Evolutionary conservation across 2,797 vertebrate species (phyloP).

Genomic region (Rhincodon typus): DNA sequence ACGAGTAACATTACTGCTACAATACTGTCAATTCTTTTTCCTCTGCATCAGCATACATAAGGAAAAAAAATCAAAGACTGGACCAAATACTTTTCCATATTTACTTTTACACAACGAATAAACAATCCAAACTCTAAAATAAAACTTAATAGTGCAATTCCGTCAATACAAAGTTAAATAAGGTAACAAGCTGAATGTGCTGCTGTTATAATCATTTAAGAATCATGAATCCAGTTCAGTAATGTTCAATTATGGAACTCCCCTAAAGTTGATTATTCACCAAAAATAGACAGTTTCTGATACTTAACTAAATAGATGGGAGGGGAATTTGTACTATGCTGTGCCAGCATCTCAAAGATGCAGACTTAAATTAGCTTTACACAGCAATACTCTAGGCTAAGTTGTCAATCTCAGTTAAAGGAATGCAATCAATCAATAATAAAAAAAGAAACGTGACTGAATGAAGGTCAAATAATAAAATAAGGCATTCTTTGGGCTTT

Average conservation of each 20-base stretch:
- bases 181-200: not conserved
- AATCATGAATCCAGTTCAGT: not conserved
- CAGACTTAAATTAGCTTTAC: not conserved
- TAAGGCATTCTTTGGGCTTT: not conserved
- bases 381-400: not conserved
- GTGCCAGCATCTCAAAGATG: not conserved
- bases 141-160: not conserved
- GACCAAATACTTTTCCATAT: not conserved
- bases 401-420: not conserved
- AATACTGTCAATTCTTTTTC: not conserved
- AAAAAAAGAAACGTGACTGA: not conserved
- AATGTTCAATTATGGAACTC: not conserved
- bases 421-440: not conserved
- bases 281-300: not conserved
- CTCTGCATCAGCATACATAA: not conserved
- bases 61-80: not conserved
- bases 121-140: not conserved
- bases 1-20: not conserved
- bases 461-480: not conserved
- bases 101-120: not conserved
- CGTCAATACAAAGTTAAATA: not conserved
- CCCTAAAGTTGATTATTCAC: not conserved
- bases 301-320: not conserved
- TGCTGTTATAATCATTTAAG: not conserved
- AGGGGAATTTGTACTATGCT: not conserved